Evolutionary conservation across 2,113 vertebrate genomes (phyloP), one percentile per base, ranked within the genome.

Genomic region (Pelvicachromis taeniatus): DNA sequence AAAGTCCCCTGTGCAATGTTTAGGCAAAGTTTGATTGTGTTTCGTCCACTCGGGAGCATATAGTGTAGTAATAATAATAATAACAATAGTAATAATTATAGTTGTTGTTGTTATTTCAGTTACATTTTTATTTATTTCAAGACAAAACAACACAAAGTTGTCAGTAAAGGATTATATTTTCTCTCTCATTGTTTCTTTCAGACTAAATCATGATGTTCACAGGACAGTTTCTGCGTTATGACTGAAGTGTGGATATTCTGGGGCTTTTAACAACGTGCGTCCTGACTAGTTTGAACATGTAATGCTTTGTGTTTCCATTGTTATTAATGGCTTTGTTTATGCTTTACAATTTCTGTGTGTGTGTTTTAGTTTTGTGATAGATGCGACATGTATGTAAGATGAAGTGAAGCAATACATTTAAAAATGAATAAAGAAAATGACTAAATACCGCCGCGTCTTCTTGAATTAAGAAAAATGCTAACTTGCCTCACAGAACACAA

Each of bases 151-250:
- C 13, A 14, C 5, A 16, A 78, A 85, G 8, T 3, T 16, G 8
- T 12, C 4, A 35, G 3, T 6, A 77, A 2, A 54, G 61, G 4
- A 11, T 86, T 9, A 82, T 26, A 38, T 3, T 8, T 81, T 54
- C 14, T 5, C 5, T 65, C 0, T 78, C 6, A 55, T 45, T 59
- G 61, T 48, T 21, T 52, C 19, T 87, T 91, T 81, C 48, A 94
- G 94, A 92, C 77, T 7, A 91, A 87, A 85, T 91, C 81, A 89
- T 50, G 35, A 68, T 3, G 50, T 55, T 31, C 9, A 8, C 17
- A 23, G 33, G 50, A 33, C 7, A 7, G 23, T 4, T 40, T 13
- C 4, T 14, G 10, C 29, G 17, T 23, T 16, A 6, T 33, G 16
- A 31, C 23, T 35, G 16, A 61, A 23, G 63, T 29, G 4, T 70